Evolutionary conservation across 1,140 invertebrate genomes (phyloP).

Genomic region (Solenopsis fugax): DNA sequence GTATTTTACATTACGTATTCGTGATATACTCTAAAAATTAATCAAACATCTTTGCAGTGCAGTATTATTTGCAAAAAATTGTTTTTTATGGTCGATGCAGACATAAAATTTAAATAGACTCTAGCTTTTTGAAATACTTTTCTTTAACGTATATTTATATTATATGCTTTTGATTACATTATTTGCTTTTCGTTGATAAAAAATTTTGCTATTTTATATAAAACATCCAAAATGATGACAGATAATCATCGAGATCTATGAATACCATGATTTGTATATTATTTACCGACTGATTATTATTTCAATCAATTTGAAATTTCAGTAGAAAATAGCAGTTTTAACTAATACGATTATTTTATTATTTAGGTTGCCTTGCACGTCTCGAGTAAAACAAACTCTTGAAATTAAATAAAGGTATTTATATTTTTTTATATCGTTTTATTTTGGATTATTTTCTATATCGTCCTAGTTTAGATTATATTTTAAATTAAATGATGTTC

Average conservation of each 20-base stretch:
- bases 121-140: not conserved
- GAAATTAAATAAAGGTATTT: conserved; percentile 26
- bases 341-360: not conserved
- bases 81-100: not conserved
- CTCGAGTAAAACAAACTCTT: not conserved
- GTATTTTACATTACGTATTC: not conserved
- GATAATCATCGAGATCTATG: conserved; percentile 20
- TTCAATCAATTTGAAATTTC: not conserved
- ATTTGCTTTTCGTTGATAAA: not conserved
- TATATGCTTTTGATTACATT: not conserved
- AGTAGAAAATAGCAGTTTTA: not conserved
- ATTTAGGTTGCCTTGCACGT: not conserved
- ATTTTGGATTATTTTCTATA: too few relatives aligned
- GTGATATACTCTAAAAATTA: not conserved
- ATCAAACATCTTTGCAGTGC: not conserved
- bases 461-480: not conserved
- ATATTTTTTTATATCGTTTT: not conserved
- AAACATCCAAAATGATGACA: conserved; percentile 4
- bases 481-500: conserved; percentile 18
- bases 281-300: conserved; percentile 27
- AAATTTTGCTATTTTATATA: not conserved
- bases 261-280: conserved; percentile 28
- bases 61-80: not conserved
- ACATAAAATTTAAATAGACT: not conserved
- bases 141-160: not conserved